Evolutionary conservation across 2,888 invertebrate genomes (phyloP), one percentile per base, ranked within the genome.

Genomic region (Litoditis marina): DNA sequence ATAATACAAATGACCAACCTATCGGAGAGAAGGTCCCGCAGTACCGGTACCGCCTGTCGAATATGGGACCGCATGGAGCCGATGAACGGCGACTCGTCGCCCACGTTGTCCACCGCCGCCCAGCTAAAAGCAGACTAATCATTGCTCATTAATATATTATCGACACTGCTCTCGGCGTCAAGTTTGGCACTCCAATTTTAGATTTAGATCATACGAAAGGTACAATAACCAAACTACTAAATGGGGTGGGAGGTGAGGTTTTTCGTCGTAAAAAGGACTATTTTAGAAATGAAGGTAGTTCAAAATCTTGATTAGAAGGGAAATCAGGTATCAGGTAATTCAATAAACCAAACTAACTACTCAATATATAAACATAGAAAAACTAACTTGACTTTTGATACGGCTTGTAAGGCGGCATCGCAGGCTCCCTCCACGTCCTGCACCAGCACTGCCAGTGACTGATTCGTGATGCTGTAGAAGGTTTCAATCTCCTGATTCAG

Each of bases 21-120:
- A 56, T 73, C 73, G 7, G 73, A 68, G 13, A 73, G 60, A 63
- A 70, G 63, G 34, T 73, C 73, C 1, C 73, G 64, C 25, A 73
- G 58, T 7, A 63, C 46, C 11, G 69, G 69, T 51, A 73, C 65
- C 1, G 66, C 68, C 46, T 73, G 69, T 95, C 89, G 0, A 90
- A 96, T 87, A 79, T 94, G 91, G 73, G 89, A 88, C 1, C 91
- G 89, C 49, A 98, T 90, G 1, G 91, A 90, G 0, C 92, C 91
- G 16, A 98, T 91, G 84, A 96, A 98, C 0, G 90, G 88, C 83
- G 94, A 94, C 85, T 96, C 95, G 84, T 98, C 98, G 16, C 96
- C 96, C 0, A 98, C 98, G 34, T 89, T 89, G 83, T 92, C 92
- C 60, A 95, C 89, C 59, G 89, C 89, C 72, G 91, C 89, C 98